phyloP scores from a whole-genome alignment of 2,113 vertebrate species.

The cat (Felis catus) region DNA sequence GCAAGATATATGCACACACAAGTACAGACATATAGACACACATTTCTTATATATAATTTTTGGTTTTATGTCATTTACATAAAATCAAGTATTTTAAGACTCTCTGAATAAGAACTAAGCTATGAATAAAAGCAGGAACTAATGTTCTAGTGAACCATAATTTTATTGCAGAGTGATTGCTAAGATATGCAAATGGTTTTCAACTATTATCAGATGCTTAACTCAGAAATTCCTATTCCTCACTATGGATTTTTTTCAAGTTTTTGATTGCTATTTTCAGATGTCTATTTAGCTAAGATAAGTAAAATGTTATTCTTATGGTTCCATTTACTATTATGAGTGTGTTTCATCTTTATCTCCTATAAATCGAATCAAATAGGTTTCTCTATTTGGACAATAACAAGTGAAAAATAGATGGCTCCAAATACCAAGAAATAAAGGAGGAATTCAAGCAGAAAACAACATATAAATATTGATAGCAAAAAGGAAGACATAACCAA shows the following conservation, averaged over 20 bases:
- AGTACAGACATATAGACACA: background rate
- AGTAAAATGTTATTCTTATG: background rate
- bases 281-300: background rate
- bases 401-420: background rate
- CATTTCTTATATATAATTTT: background rate
- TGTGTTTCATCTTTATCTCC: background rate
- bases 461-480: background rate
- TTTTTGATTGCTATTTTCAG: background rate
- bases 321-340: background rate
- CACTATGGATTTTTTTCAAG: background rate
- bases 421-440: background rate
- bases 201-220: background rate
- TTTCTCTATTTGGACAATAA: background rate
- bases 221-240: background rate
- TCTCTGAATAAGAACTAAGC: background rate
- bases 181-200: constrained; percentile 27
- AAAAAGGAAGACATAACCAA: background rate
- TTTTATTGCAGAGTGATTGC: background rate
- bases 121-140: constrained; percentile 35
- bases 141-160: background rate
- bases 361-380: background rate
- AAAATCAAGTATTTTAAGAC: constrained; percentile 28
- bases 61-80: background rate
- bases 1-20: background rate
- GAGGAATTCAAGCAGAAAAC: background rate